phyloP scores from a whole-genome alignment of 2,888 invertebrate species.

The Microctonus brassicae region DNA sequence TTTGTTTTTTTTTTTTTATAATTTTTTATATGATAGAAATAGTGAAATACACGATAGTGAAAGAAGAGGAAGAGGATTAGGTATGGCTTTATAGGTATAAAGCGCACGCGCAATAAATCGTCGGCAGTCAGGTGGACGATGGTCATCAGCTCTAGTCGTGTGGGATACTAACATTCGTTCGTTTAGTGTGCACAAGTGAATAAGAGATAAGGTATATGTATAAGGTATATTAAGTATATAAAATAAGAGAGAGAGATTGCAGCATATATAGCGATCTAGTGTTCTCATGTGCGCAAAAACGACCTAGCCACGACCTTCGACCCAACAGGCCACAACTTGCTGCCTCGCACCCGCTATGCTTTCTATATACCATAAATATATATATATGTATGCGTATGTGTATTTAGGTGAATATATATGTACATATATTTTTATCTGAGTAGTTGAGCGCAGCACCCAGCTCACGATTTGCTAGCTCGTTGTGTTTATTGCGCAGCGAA shows the following conservation, averaged over 20 bases:
- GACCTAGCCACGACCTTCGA: conserved; percentile 66
- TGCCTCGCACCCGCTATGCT: conserved; percentile 54
- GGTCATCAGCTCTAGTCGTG: conserved; percentile 59
- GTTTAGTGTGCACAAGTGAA: conserved; percentile 1
- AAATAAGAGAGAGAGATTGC: conserved; percentile 30
- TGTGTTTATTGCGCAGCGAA: conserved; percentile 46
- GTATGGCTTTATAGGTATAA: conserved; percentile 43
- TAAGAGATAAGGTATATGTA: neutral
- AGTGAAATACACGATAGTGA: conserved; percentile 13
- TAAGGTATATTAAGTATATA: conserved; percentile 3
- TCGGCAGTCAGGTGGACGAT: conserved; percentile 67
- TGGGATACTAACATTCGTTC: neutral
- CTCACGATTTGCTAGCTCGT: conserved; percentile 15
- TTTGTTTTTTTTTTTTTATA: neutral
- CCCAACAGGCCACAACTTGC: conserved; percentile 65
- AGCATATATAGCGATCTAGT: conserved; percentile 36
- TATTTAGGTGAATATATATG: too few species aligned
- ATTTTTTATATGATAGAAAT: conserved; percentile 30
- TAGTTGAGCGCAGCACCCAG: conserved; percentile 46
- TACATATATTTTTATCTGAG: too few species aligned
- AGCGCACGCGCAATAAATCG: conserved; percentile 65
- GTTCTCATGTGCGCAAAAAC: conserved; percentile 60
- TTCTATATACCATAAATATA: conserved; percentile 45
- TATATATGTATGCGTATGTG: neutral
- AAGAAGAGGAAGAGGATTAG: conserved; percentile 43